Conservation (phyloP, 2,888 invertebrate species). For the Cactoblastis cactorum region DNA sequence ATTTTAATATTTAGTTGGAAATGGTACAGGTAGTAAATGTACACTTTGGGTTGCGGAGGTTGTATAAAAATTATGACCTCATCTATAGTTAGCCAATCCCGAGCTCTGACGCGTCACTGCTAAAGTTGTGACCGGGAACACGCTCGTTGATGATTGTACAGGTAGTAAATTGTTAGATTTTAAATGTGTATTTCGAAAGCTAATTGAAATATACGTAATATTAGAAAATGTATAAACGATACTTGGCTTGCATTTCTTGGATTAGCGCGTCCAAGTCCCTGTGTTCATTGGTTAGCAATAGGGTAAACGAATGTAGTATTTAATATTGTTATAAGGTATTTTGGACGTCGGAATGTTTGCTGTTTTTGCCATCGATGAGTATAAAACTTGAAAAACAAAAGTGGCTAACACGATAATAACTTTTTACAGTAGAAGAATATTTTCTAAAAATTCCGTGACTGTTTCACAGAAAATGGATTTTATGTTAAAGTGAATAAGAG, state of each 20-base stretch:
- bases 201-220: slow-evolving; percentile 10
- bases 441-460: background rate
- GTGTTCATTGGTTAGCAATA: slow-evolving; percentile 66
- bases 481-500: background rate
- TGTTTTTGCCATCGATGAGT: slow-evolving; percentile 29
- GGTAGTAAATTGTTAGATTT: background rate
- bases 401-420: background rate
- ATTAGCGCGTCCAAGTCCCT: slow-evolving; percentile 57
- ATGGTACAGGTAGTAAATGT: slow-evolving; percentile 2
- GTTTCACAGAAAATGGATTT: background rate
- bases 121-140: too few relatives aligned
- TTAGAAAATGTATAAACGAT: slow-evolving; percentile 22
- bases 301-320: slow-evolving; percentile 34
- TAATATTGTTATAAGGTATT: slow-evolving; percentile 28
- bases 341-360: slow-evolving; percentile 36
- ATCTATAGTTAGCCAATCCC: too few relatives aligned
- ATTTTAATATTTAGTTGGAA: background rate
- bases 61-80: too few relatives aligned
- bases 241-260: slow-evolving; percentile 51
- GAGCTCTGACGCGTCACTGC: too few relatives aligned
- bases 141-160: slow-evolving; percentile 1
- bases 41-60: too few relatives aligned
- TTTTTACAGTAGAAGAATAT: background rate
- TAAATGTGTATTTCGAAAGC: background rate
- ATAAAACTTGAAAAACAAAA: background rate